Evolutionary conservation across 2,888 invertebrate genomes (phyloP).

Genomic region (Chrysopilus asiliformis): DNA sequence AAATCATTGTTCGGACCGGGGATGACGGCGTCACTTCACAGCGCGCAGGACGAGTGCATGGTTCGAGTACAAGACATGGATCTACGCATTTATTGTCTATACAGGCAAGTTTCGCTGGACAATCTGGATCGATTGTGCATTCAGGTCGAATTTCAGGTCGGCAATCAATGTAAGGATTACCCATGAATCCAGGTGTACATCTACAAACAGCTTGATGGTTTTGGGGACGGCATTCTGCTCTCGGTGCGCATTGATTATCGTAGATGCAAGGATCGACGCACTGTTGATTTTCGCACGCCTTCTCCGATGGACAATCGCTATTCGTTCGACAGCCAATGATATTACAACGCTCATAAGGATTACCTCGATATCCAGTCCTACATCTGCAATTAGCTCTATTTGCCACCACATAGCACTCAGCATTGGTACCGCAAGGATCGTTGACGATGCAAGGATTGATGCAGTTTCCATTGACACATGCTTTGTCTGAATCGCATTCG

Average conservation of each 20-base stretch:
- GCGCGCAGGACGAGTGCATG: constrained; percentile 65
- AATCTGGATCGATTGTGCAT: constrained; percentile 71
- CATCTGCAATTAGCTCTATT: constrained; percentile 69
- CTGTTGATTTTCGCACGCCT: constrained; percentile 72
- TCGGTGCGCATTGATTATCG: constrained; percentile 59
- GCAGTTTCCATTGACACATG: constrained; percentile 75
- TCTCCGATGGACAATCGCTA: constrained; percentile 74
- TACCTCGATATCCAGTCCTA: constrained; percentile 64
- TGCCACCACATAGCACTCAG: constrained; percentile 63
- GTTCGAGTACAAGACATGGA: constrained; percentile 63
- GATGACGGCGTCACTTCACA: constrained; percentile 70
- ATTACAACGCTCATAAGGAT: constrained; percentile 58
- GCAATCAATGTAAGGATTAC: constrained; percentile 74
- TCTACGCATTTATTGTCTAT: constrained; percentile 69
- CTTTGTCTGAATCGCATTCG: constrained; percentile 70
- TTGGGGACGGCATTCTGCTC: constrained; percentile 66
- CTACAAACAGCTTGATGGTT: constrained; percentile 77
- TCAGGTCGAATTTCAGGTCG: constrained; percentile 56
- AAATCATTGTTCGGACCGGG: constrained; percentile 79
- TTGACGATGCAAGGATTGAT: constrained; percentile 72
- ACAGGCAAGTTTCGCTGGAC: constrained; percentile 66
- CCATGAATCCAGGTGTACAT: constrained; percentile 60
- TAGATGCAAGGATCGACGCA: constrained; percentile 75
- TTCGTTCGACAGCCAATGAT: constrained; percentile 75
- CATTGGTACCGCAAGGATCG: constrained; percentile 67